These are phyloP conservation scores for Gobio gobio DNA, from an alignment of 2,113 vertebrate species.

Conservation along the genomic window DNA sequence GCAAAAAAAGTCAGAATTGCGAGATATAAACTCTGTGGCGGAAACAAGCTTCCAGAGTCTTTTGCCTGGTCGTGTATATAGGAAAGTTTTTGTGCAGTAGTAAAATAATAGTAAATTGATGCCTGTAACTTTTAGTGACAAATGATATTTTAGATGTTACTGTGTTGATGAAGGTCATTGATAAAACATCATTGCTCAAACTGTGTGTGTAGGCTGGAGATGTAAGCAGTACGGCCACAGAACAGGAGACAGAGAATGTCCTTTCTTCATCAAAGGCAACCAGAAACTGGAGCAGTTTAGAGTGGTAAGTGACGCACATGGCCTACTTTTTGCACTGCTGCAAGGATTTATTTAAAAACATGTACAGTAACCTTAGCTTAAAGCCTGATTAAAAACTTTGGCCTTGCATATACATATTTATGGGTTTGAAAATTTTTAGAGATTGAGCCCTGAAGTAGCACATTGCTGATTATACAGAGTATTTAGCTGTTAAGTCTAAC, in stretches of 20 bases:
- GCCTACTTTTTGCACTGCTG: background rate
- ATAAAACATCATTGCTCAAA: background rate
- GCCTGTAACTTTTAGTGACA: too few species aligned
- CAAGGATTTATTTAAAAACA: background rate
- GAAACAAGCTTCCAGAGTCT: too few species aligned
- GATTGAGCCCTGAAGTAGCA: too few species aligned
- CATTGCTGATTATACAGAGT: too few species aligned
- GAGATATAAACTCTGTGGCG: too few species aligned
- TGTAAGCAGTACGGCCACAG: slow-evolving; percentile 96
- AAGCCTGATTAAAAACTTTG: too few species aligned
- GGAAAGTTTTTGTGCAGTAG: too few species aligned
- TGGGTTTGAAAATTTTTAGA: too few species aligned
- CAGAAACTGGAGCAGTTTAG: slow-evolving; percentile 97
- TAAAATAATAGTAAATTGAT: too few species aligned
- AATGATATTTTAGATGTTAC: background rate
- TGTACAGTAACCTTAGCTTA: background rate
- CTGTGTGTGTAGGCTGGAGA: slow-evolving; percentile 86
- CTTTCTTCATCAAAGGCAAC: slow-evolving; percentile 98
- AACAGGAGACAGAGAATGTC: slow-evolving; percentile 94
- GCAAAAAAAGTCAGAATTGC: too few species aligned
- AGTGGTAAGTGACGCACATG: slow-evolving; percentile 84
- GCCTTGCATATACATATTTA: background rate
- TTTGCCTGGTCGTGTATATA: too few species aligned
- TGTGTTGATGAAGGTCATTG: background rate
- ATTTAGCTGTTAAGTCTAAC: too few species aligned